Conservation (phyloP, 2,113 vertebrate genomes). For the Pyxicephalus adspersus region DNA sequence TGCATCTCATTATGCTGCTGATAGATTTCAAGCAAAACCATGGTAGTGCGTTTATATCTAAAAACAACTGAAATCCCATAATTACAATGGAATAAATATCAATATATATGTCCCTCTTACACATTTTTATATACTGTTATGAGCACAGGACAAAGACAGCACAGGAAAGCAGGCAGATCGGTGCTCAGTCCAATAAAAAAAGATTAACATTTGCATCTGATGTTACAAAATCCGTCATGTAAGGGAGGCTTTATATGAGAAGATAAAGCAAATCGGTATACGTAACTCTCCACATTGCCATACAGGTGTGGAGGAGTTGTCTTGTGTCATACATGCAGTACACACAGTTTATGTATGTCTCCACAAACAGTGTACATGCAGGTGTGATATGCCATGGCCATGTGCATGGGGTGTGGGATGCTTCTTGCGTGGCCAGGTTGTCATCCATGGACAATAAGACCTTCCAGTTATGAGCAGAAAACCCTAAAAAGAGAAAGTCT, state of each 20-base stretch:
- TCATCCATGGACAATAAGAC: conserved; percentile 60
- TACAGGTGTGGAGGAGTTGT: conserved; percentile 26
- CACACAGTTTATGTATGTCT: conserved; percentile 54
- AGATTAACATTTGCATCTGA: conserved; percentile 62
- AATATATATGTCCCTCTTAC: conserved; percentile 42
- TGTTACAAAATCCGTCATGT: conserved; percentile 63
- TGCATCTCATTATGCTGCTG: conserved; percentile 49
- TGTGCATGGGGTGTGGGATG: conserved; percentile 33
- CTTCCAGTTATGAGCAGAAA: conserved; percentile 76
- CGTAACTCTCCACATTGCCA: conserved; percentile 41
- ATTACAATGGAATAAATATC: conserved; percentile 46
- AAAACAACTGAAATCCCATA: conserved; percentile 46
- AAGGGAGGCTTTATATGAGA: conserved; percentile 47
- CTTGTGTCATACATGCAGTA: conserved; percentile 54
- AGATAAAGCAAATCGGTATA: conserved; percentile 47
- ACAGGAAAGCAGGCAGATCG: conserved; percentile 67
- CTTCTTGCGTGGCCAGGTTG: conserved; percentile 60
- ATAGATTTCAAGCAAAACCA: conserved; percentile 48
- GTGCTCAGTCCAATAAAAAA: conserved; percentile 65
- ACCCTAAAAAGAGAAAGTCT: conserved; percentile 70
- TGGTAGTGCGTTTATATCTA: conserved; percentile 39
- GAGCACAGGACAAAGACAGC: conserved; percentile 64
- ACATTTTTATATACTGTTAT: conserved; percentile 45
- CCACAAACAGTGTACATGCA: conserved; percentile 57
- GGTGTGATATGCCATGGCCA: conserved; percentile 43